phyloP scores from a whole-genome alignment of 2,888 invertebrate species.

The Brachyopa scutellaris region DNA sequence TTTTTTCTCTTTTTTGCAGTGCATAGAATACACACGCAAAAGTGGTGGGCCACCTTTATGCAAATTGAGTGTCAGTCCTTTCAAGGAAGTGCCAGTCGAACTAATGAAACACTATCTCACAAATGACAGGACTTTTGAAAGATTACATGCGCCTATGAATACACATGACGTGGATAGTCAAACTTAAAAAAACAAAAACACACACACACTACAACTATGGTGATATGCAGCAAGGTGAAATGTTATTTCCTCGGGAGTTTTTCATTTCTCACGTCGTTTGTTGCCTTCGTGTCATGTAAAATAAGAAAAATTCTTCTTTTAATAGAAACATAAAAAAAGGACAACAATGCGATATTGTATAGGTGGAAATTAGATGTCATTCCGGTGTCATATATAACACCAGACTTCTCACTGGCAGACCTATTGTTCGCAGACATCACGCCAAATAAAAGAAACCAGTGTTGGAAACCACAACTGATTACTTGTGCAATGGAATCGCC shows the following conservation, averaged over 20 bases:
- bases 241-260: conserved; percentile 38
- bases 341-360: conserved; percentile 71
- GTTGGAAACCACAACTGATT: conserved; percentile 67
- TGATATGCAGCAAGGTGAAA: conserved; percentile 56
- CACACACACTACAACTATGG: too few species aligned
- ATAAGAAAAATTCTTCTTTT: conserved; percentile 12
- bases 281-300: conserved; percentile 37
- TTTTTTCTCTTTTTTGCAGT: neutral
- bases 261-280: conserved; percentile 55
- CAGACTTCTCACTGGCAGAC: conserved; percentile 62
- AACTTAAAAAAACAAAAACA: neutral
- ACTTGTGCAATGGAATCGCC: conserved; percentile 61
- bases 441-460: conserved; percentile 46
- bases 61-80: conserved; percentile 51
- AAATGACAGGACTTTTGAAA: conserved; percentile 46
- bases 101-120: conserved; percentile 58
- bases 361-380: conserved; percentile 73
- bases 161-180: too few species aligned
- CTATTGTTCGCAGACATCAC: conserved; percentile 63
- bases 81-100: conserved; percentile 39
- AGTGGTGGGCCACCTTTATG: conserved; percentile 50
- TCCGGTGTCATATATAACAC: conserved; percentile 70
- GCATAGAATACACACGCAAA: neutral
- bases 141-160: too few species aligned
- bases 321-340: conserved; percentile 26